Percentiles rank a stretch among this genome's conserved stretches.
These are phyloP conservation scores for Podarcis lilfordi DNA, from an alignment of 2,797 vertebrate genomes.

Conservation along the genomic window DNA sequence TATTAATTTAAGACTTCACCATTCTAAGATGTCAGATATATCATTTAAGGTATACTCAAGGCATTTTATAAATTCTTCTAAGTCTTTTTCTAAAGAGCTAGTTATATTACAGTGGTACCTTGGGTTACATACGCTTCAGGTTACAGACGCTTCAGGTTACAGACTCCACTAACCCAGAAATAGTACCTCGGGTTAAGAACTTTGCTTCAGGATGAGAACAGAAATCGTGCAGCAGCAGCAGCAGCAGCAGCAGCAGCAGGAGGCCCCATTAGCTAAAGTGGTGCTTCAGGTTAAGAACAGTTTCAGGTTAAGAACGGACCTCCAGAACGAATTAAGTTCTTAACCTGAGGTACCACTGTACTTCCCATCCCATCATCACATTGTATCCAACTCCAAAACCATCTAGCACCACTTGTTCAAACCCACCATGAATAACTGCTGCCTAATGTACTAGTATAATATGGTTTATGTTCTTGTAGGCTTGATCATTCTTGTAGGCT, in stretches of 20 bases:
- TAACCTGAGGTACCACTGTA: too few species aligned
- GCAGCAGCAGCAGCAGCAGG: too few species aligned
- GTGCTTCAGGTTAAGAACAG: too few species aligned
- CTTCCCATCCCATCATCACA: background rate
- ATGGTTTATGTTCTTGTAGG: slow-evolving; percentile 31
- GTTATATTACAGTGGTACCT: background rate
- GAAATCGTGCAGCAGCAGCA: too few species aligned
- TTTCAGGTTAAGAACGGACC: too few species aligned
- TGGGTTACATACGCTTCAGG: too few species aligned
- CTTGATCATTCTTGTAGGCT: slow-evolving; percentile 21
- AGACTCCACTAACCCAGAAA: too few species aligned
- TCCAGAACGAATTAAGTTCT: too few species aligned
- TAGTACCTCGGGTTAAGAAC: too few species aligned
- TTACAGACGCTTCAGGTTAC: too few species aligned
- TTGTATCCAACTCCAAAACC: slow-evolving; percentile 45
- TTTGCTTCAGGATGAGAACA: too few species aligned
- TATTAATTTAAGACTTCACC: background rate
- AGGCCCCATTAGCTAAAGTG: too few species aligned
- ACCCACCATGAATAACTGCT: slow-evolving; percentile 31
- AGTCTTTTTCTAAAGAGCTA: slow-evolving; percentile 24
- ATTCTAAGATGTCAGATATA: slow-evolving; percentile 25
- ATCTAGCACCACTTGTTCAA: slow-evolving; percentile 19
- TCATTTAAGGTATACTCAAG: slow-evolving; percentile 27
- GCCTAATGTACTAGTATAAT: slow-evolving; percentile 5
- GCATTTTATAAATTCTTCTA: background rate